Percentiles rank a stretch among this genome's conserved stretches.
Conservation (phyloP, 2,888 invertebrate genomes). For the Norana najaformis region DNA sequence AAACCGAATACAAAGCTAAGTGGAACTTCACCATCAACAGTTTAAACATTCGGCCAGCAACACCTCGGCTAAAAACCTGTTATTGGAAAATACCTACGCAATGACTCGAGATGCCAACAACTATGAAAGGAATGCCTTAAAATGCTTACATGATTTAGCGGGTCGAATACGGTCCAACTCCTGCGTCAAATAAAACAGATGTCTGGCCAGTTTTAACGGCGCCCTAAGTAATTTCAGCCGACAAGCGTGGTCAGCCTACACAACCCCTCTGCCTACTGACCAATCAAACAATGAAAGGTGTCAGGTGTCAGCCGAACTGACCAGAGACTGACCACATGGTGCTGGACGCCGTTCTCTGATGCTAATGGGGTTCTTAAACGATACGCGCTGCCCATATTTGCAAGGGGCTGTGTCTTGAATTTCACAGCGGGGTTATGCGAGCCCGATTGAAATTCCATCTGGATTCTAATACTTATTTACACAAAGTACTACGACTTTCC, state of each 20-base stretch:
- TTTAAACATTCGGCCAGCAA: neutral
- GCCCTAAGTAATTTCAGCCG: neutral
- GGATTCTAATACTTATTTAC: neutral
- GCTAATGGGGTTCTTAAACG: neutral
- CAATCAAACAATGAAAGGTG: slow-evolving; percentile 13
- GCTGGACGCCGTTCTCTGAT: neutral
- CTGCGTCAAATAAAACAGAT: neutral
- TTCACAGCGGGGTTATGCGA: slow-evolving; percentile 5
- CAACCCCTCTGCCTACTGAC: neutral
- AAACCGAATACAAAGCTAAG: too few species aligned
- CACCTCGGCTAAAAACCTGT: neutral
- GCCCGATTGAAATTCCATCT: slow-evolving; percentile 7
- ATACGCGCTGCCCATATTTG: neutral
- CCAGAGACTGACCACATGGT: slow-evolving; percentile 13
- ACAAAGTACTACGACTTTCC: slow-evolving; percentile 6
- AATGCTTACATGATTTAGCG: neutral
- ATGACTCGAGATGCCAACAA: neutral
- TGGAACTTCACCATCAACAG: neutral
- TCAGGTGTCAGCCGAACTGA: neutral
- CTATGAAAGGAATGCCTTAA: neutral
- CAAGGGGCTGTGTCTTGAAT: neutral
- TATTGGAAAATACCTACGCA: neutral
- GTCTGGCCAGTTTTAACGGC: neutral
- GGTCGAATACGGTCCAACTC: neutral
- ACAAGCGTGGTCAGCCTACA: neutral